Base-by-base conservation (phyloP, 2,888 invertebrate species). In the Acrobasis repandana region DNA sequence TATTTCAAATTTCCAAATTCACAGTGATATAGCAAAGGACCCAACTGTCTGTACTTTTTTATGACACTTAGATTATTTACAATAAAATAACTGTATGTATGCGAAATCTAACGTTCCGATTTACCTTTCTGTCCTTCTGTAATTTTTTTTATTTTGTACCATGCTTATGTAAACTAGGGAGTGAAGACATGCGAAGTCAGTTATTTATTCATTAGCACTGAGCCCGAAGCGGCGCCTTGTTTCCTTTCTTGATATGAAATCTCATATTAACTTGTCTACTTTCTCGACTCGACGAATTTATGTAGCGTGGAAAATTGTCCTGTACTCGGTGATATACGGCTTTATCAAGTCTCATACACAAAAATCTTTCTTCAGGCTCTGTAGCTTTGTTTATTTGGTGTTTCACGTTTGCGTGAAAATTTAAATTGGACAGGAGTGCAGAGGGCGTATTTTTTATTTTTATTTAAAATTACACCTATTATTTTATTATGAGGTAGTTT, bases 241-340 rank as follows among this genome's bases (percentile, higher is more conserved):
- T 79, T 76, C 73, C 73, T 67, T 62, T 68, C 72, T 72, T 73
- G 75, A 80, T 78, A 79, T 82, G 81, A 83, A 83, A 83, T 82
- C 80, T 83, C 82, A 79, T 84, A 85, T 85, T 83, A 85, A 80
- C 83, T 81, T 85, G 82, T 85, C 82, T 80, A 77, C 85, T 82
- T 82, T 79, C 74, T 71, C 71, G 74, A 73, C 77, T 73, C 77
- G 64, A 69, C 67, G 73, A 82, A 85, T 85, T 85, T 85, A 85
- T 85, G 80, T 81, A 77, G 79, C 79, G 70, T 63, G 74, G 82
- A 76, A 83, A 83, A 83, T 83, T 84, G 79, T 83, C 80, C 71
- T 69, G 70, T 69, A 72, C 70, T 70, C 69, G 71, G 75, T 80
- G 78, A 80, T 77, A 73, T 77, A 82, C 70, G 69, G 70, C 74